Evolutionary conservation across 1,140 invertebrate species (phyloP), one percentile per base, ranked within the genome.

Genomic region (Hyles euphorbiae): DNA sequence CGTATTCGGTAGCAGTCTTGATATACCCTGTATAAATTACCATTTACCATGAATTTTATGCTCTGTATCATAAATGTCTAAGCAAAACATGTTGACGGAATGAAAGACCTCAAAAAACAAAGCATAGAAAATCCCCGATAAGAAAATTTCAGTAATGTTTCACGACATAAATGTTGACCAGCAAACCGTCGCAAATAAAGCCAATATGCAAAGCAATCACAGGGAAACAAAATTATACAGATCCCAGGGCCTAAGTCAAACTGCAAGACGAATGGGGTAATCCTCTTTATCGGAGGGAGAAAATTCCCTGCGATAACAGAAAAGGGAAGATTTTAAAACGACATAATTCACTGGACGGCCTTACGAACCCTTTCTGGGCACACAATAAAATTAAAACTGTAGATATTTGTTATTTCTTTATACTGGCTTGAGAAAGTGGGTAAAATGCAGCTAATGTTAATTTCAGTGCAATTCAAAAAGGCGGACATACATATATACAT

Each of bases 201-300:
- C 4, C 36, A 40, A 40, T 40, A 40, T 40, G 36, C 36, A 40
- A 40, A 40, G 36, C 36, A 40, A 40, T 40, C 36, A 40, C 5
- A 40, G 4, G 5, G 2, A 40, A 40, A 48, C 11, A 48, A 48
- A 48, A 48, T 48, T 48, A 48, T 48, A 48, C 47, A 33, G 40
- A 48, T 8, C 12, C 11, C 10, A 57, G 55, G 57, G 54, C 49
- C 58, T 58, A 47, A 61, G 62, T 56, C 62, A 62, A 58, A 44
- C 59, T 59, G 58, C 47, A 76, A 79, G 71, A 78, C 71, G 74
- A 68, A 78, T 76, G 68, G 63, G 45, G 67, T 76, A 79, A 79
- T 79, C 74, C 72, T 60, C 66, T 71, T 74, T 76, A 75, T 79
- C 76, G 67, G 68, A 61, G 54, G 51, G 57, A 60, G 48, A 70